Evolutionary conservation across 2,888 invertebrate genomes (phyloP).

Genomic region (Eueremaeus valkanovi): DNA sequence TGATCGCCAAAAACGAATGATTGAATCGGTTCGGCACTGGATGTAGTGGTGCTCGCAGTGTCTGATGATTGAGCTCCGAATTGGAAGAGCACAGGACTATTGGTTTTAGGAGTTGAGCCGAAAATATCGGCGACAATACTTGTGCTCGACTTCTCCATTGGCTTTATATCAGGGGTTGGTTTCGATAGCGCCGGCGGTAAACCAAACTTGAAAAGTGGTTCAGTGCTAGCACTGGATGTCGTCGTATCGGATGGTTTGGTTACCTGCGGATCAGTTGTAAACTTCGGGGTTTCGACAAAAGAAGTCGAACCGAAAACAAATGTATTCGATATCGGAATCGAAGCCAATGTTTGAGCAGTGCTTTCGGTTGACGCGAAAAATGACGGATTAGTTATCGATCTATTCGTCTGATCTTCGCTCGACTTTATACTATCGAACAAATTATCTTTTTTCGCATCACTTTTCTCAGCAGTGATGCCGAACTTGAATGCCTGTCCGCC

Average conservation of each 20-base stretch:
- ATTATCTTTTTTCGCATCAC: background rate
- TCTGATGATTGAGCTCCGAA: background rate
- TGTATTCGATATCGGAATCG: background rate
- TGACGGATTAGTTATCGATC: background rate
- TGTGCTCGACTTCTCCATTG: background rate
- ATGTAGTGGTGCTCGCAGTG: background rate
- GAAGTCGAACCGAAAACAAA: background rate
- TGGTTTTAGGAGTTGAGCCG: background rate
- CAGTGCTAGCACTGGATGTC: background rate
- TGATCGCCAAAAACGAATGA: background rate
- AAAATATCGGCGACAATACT: background rate
- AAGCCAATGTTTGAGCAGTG: background rate
- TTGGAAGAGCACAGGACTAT: background rate
- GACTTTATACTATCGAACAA: background rate
- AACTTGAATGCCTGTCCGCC: conserved; percentile 30
- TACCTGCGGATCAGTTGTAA: background rate
- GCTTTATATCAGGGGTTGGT: background rate
- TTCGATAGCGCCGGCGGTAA: background rate
- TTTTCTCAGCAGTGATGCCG: conserved; percentile 1
- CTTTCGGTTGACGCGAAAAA: background rate
- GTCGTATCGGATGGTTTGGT: background rate
- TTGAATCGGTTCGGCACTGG: too few species aligned
- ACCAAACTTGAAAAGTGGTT: background rate
- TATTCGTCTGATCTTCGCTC: background rate
- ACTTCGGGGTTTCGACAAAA: background rate